Evolutionary conservation across 1,140 invertebrate genomes (phyloP).

Genomic region (Rhagoletis pomonella): DNA sequence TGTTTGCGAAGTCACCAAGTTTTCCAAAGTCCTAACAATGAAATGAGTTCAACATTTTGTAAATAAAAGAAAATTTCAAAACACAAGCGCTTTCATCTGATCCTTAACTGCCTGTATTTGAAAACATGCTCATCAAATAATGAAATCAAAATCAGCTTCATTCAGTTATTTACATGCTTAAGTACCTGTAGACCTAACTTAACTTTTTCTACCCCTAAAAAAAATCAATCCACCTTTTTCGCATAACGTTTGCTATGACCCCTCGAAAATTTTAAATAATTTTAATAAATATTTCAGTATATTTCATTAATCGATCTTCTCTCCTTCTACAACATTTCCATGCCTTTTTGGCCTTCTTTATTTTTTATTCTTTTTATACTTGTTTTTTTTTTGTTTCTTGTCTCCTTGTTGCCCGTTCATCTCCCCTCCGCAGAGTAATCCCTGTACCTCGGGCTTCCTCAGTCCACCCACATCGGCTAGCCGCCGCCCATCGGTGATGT

Average conservation of each 20-base stretch:
- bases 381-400: not conserved
- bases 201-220: no score
- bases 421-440: conserved; percentile 64
- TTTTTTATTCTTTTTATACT: not conserved
- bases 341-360: not conserved
- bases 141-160: no score
- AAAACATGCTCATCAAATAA: no score
- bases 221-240: no score
- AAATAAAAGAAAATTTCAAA: no score
- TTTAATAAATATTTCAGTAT: not conserved
- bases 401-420: not conserved
- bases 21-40: no score
- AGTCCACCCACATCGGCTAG: conserved; percentile 79
- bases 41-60: no score
- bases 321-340: not conserved
- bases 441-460: conserved; percentile 72
- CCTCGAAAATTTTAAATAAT: not conserved
- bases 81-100: no score
- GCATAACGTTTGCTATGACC: not conserved
- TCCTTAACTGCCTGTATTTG: no score
- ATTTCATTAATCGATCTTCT: conserved; percentile 9
- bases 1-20: no score
- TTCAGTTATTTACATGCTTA: no score
- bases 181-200: no score
- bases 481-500: conserved; percentile 89